Evolutionary conservation across 2,888 invertebrate species (phyloP).

Genomic region (Pteria penguin): DNA sequence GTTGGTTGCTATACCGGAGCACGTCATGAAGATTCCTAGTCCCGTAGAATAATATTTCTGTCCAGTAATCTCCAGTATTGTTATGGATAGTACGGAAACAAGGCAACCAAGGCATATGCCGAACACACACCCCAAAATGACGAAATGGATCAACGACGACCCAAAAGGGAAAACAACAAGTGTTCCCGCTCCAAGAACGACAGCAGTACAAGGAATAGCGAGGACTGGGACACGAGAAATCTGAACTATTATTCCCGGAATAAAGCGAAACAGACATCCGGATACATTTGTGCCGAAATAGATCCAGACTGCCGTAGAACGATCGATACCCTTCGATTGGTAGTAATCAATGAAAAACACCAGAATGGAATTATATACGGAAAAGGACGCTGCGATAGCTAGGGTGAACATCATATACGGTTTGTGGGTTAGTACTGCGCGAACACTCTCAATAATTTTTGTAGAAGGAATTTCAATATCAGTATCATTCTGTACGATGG

Average conservation of each 20-base stretch:
- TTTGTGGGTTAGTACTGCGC: slow-evolving; percentile 5
- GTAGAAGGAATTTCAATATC: neutral
- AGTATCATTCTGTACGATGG: neutral
- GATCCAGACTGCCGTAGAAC: slow-evolving; percentile 14
- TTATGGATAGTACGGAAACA: slow-evolving; percentile 20
- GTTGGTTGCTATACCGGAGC: slow-evolving; percentile 7
- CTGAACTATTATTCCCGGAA: slow-evolving; percentile 30
- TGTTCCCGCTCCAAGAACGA: slow-evolving; percentile 7
- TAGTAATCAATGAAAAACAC: slow-evolving; percentile 31
- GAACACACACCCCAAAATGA: slow-evolving; percentile 5
- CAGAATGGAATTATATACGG: slow-evolving; percentile 21
- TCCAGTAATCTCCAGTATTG: slow-evolving; percentile 31
- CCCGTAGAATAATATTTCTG: slow-evolving; percentile 21
- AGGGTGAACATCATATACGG: slow-evolving; percentile 15
- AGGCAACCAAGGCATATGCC: slow-evolving; percentile 23
- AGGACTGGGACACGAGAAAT: slow-evolving; percentile 17
- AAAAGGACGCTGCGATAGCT: neutral
- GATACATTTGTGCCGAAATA: slow-evolving; percentile 14
- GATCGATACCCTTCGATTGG: slow-evolving; percentile 24
- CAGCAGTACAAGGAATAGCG: slow-evolving; percentile 15
- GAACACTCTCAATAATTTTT: neutral
- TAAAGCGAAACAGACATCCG: slow-evolving; percentile 11
- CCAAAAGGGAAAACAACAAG: neutral
- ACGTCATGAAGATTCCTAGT: slow-evolving; percentile 17
- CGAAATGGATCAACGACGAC: neutral